Conservation (phyloP, 2,113 vertebrate species). For the Xenopus borealis region DNA sequence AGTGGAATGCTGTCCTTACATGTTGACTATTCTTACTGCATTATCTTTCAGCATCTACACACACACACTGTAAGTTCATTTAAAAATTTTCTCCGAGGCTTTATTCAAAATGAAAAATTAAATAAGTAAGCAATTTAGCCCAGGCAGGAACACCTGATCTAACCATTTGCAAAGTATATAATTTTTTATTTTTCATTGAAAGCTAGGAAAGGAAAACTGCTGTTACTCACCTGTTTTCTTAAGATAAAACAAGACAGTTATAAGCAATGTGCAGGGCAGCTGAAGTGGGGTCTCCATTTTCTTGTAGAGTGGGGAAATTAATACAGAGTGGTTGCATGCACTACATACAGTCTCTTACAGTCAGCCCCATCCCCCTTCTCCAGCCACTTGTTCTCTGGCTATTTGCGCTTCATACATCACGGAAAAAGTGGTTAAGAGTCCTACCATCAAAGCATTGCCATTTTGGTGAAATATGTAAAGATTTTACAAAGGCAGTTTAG, state of each 20-base stretch:
- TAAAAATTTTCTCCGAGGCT: no score
- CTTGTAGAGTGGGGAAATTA: neutral
- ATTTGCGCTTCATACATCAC: slow-evolving; percentile 8
- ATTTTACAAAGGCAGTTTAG: neutral
- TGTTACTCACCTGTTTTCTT: slow-evolving; percentile 6
- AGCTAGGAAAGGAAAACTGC: no score
- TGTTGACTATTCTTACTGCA: no score
- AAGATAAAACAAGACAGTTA: neutral
- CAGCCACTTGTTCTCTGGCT: neutral
- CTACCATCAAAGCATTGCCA: slow-evolving; percentile 13
- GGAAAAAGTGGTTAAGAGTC: slow-evolving; percentile 28
- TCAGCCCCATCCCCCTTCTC: neutral
- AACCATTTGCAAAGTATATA: no score
- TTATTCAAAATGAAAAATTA: no score
- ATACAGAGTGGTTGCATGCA: neutral
- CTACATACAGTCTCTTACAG: neutral
- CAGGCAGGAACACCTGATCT: no score
- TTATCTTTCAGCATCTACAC: no score
- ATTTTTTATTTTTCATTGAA: no score
- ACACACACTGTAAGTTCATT: no score
- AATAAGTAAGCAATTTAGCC: no score
- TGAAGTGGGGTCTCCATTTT: slow-evolving; percentile 1
- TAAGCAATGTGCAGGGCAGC: neutral
- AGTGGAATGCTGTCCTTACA: no score
- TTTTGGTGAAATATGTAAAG: neutral